A percentile compares a stretch with the other conserved stretches of the same genome.
phyloP scores from a whole-genome alignment of 2,797 vertebrate species.

The Ambastaia sidthimunki region DNA sequence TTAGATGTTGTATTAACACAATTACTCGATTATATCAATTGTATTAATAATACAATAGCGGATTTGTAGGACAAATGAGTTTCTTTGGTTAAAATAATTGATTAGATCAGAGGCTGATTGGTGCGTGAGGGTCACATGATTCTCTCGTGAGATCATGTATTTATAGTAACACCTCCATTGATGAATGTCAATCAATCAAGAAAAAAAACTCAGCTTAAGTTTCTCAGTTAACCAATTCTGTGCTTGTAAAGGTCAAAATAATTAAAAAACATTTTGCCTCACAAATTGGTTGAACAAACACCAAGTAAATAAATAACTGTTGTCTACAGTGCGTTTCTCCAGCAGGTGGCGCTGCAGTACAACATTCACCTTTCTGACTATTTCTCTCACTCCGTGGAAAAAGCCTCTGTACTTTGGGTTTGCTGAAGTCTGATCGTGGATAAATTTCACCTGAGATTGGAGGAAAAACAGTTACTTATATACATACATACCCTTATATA shows the following conservation, averaged over 20 bases:
- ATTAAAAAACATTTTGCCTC: no score
- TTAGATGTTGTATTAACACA: no score
- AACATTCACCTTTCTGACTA: slow-evolving; percentile 82
- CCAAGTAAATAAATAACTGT: neutral
- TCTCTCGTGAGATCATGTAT: neutral
- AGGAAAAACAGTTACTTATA: neutral
- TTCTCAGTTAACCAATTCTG: no score
- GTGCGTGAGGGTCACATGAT: slow-evolving; percentile 21
- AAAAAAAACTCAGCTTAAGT: no score
- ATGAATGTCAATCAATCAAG: no score
- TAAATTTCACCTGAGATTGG: slow-evolving; percentile 90
- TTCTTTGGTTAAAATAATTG: neutral
- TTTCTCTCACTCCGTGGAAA: slow-evolving; percentile 93
- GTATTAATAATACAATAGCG: no score
- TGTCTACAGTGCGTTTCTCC: neutral
- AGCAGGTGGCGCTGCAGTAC: slow-evolving; percentile 19
- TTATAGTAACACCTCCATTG: no score
- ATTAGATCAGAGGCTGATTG: neutral
- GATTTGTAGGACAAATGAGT: no score
- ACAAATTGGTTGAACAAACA: no score
- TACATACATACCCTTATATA: no score
- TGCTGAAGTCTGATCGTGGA: slow-evolving; percentile 92
- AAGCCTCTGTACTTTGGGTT: slow-evolving; percentile 94
- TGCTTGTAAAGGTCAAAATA: no score
- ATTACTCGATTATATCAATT: no score